phyloP scores from a whole-genome alignment of 2,888 invertebrate genomes.

The Zygogramma bicolorata region DNA sequence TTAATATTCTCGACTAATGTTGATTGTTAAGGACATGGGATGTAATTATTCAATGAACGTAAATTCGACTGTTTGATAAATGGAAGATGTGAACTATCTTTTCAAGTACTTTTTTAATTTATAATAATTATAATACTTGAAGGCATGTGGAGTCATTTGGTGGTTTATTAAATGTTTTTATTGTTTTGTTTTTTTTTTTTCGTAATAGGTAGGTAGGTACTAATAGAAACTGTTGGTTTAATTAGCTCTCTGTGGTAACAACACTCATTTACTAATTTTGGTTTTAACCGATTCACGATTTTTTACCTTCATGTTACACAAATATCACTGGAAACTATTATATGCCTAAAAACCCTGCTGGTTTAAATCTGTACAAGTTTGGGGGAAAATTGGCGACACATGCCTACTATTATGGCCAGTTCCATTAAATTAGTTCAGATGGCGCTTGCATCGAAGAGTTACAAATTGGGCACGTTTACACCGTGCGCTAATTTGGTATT shows the following conservation, averaged over 20 bases:
- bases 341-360: no score
- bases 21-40: not conserved
- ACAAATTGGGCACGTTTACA: no score
- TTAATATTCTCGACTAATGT: not conserved
- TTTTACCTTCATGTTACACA: no score
- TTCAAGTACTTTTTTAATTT: not conserved
- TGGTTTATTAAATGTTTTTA: not conserved
- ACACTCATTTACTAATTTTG: not conserved
- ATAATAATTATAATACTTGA: not conserved
- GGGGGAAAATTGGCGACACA: no score
- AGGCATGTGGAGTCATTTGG: not conserved
- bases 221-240: not conserved
- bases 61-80: not conserved
- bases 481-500: no score
- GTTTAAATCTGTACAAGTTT: no score
- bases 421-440: no score
- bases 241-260: not conserved
- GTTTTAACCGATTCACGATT: no score
- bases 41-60: conserved; percentile 1
- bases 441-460: no score
- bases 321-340: no score
- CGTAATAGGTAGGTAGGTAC: no score
- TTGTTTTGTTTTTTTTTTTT: not conserved
- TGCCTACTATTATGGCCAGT: no score
- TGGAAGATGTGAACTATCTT: not conserved